Conservation (phyloP, 2,888 invertebrate species). For the Helicoverpa assulta region DNA sequence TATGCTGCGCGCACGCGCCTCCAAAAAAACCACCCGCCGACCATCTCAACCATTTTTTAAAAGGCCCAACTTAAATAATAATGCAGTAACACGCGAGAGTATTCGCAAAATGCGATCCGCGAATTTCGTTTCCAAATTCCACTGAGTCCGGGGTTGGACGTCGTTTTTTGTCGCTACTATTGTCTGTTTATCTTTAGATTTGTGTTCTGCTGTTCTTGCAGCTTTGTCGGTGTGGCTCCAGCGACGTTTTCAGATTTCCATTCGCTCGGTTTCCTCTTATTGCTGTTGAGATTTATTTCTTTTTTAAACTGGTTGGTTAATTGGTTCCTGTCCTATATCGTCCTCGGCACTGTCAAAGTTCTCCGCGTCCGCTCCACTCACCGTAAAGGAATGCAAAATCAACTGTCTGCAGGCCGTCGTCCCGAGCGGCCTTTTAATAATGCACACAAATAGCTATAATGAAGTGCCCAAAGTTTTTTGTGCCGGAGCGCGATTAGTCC, state of each 20-base stretch:
- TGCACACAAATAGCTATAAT: slow-evolving; percentile 77
- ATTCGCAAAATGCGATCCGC: slow-evolving; percentile 89
- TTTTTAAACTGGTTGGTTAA: slow-evolving; percentile 73
- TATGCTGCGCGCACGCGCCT: slow-evolving; percentile 88
- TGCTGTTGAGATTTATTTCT: slow-evolving; percentile 61
- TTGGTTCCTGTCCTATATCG: slow-evolving; percentile 72
- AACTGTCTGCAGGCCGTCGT: slow-evolving; percentile 67
- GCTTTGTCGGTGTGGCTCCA: slow-evolving; percentile 72
- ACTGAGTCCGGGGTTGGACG: slow-evolving; percentile 70
- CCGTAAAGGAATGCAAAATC: slow-evolving; percentile 79
- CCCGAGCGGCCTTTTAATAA: slow-evolving; percentile 65
- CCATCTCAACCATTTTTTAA: slow-evolving; percentile 86
- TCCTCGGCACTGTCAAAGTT: slow-evolving; percentile 60
- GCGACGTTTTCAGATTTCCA: slow-evolving; percentile 55
- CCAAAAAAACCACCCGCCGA: slow-evolving; percentile 83
- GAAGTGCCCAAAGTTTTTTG: slow-evolving; percentile 86
- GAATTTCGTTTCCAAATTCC: slow-evolving; percentile 89
- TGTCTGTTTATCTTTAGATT: slow-evolving; percentile 82
- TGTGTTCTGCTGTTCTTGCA: slow-evolving; percentile 72
- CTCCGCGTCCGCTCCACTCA: slow-evolving; percentile 67
- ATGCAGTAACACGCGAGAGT: slow-evolving; percentile 90
- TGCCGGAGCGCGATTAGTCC: slow-evolving; percentile 81
- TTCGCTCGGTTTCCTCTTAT: slow-evolving; percentile 59
- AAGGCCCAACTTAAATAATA: slow-evolving; percentile 88
- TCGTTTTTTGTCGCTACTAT: slow-evolving; percentile 85